Evolutionary conservation across 2,888 invertebrate species (phyloP).

Genomic region (Sinopyrophorus schimmeli): DNA sequence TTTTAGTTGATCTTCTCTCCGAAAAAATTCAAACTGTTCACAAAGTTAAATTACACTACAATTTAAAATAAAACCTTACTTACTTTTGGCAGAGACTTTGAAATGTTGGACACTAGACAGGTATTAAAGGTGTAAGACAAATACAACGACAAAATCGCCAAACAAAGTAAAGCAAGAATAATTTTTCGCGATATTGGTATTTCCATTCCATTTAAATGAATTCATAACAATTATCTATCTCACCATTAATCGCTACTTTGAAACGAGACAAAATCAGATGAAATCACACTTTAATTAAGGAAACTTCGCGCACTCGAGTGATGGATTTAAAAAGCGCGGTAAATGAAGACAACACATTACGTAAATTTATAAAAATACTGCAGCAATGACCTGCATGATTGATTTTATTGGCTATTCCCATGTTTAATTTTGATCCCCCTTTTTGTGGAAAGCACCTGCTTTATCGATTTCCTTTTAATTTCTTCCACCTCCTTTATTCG

Average conservation of each 20-base stretch:
- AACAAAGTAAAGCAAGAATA: conserved; percentile 46
- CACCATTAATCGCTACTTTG: conserved; percentile 12
- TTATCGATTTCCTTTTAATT: conserved; percentile 9
- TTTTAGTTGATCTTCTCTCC: no score
- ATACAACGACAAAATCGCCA: conserved; percentile 60
- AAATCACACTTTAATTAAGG: neutral
- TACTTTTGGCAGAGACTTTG: conserved; percentile 61
- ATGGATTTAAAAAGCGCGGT: conserved; percentile 26
- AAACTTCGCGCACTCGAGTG: neutral
- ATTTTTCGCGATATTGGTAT: conserved; percentile 50
- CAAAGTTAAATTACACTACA: no score
- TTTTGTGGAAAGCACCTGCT: conserved; percentile 1
- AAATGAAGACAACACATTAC: conserved; percentile 22
- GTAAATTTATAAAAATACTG: conserved; percentile 26
- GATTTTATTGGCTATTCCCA: conserved; percentile 26
- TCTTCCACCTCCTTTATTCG: no score
- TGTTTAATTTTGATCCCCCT: conserved; percentile 12
- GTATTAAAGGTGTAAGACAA: conserved; percentile 65
- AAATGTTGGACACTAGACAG: conserved; percentile 61
- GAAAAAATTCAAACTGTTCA: no score
- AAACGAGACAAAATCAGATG: neutral
- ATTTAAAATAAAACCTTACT: no score
- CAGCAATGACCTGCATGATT: conserved; percentile 27
- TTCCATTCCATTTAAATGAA: conserved; percentile 45
- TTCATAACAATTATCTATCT: conserved; percentile 23